phyloP scores from a whole-genome alignment of 2,797 vertebrate species.

The Mionectes olivaceus region DNA sequence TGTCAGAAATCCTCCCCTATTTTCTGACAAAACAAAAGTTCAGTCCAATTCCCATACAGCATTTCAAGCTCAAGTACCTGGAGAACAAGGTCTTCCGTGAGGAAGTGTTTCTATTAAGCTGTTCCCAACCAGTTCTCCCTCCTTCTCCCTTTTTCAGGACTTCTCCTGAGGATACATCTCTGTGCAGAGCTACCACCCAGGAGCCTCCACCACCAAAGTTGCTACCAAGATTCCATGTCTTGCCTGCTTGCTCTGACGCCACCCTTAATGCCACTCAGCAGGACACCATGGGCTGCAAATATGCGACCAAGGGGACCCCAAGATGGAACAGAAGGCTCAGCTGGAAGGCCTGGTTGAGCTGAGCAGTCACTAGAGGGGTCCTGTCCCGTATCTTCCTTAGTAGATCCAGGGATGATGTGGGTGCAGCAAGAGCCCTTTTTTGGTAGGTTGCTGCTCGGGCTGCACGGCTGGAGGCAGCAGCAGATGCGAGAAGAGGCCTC shows the following conservation, averaged over 20 bases:
- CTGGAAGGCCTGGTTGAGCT: background rate
- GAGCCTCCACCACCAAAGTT: background rate
- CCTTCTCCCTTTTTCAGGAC: background rate
- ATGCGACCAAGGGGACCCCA: accelerated
- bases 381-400: background rate
- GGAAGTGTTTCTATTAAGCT: background rate
- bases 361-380: background rate
- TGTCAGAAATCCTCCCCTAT: background rate
- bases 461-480: background rate
- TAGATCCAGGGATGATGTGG: accelerated
- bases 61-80: background rate
- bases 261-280: background rate
- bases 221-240: accelerated
- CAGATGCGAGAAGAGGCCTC: background rate
- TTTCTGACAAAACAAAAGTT: conserved; percentile 1
- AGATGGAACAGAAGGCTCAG: background rate
- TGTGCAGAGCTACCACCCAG: accelerated
- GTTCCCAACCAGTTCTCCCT: background rate
- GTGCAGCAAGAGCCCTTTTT: background rate
- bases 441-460: accelerated
- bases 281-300: background rate
- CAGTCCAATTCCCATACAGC: background rate
- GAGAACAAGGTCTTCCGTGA: background rate
- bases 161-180: accelerated
- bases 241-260: background rate